A percentile compares a stretch with the other conserved stretches of the same genome.
These are phyloP conservation scores for Penaeus japonicus DNA, from an alignment of 1,140 invertebrate genomes.

Conservation along the genomic window DNA sequence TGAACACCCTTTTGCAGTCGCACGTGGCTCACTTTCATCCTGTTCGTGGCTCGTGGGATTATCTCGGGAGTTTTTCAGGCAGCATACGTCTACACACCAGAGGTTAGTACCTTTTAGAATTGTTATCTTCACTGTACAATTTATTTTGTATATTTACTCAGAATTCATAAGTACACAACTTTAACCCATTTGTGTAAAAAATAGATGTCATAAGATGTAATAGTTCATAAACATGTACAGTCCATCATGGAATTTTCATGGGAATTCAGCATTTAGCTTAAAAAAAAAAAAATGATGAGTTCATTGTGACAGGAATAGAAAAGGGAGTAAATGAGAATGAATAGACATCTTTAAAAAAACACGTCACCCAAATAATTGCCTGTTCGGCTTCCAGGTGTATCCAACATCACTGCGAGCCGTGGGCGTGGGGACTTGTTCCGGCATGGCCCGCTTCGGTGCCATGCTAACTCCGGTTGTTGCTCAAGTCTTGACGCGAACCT, in stretches of 20 bases:
- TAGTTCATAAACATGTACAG: too few relatives aligned
- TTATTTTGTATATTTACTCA: background rate
- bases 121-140: background rate
- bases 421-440: constrained; percentile 87
- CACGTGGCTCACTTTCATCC: constrained; percentile 79
- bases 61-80: constrained; percentile 95
- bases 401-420: constrained; percentile 87
- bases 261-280: too few relatives aligned
- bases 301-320: too few relatives aligned
- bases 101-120: constrained; percentile 69
- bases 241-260: too few relatives aligned
- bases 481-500: constrained; percentile 71
- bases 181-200: too few relatives aligned
- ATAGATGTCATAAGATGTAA: too few relatives aligned
- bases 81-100: constrained; percentile 94
- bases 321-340: too few relatives aligned
- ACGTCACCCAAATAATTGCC: background rate
- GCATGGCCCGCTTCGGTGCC: constrained; percentile 88
- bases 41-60: constrained; percentile 90
- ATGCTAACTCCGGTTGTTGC: constrained; percentile 93
- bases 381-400: constrained; percentile 71
- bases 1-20: constrained; percentile 70
- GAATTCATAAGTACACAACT: too few relatives aligned
- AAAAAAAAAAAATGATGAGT: too few relatives aligned
- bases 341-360: background rate